These are phyloP conservation scores for Bombus difficillimus DNA, from an alignment of 1,140 invertebrate genomes.

Conservation along the genomic window DNA sequence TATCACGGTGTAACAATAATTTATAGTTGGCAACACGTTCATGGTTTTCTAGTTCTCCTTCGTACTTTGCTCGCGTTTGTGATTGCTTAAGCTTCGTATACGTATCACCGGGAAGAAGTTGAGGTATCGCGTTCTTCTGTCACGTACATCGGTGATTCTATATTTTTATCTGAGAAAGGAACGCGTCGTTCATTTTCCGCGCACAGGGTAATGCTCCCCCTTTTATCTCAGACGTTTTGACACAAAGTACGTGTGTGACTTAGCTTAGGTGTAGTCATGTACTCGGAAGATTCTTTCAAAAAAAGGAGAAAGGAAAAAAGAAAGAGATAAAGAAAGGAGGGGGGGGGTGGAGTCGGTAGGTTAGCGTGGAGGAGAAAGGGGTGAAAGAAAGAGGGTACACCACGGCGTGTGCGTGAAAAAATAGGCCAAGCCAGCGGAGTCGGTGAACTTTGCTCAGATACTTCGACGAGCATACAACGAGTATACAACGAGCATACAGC, in stretches of 20 bases:
- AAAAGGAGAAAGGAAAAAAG: background rate
- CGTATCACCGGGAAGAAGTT: background rate
- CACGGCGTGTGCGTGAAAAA: slow-evolving; percentile 44
- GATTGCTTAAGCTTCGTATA: background rate
- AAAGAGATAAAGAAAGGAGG: background rate
- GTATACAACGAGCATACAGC: slow-evolving; percentile 33
- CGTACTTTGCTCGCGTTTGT: background rate
- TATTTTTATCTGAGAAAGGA: background rate
- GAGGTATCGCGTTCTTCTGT: background rate
- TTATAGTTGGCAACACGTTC: background rate
- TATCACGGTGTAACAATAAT: background rate
- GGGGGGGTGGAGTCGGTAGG: background rate
- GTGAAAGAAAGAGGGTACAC: slow-evolving; percentile 15
- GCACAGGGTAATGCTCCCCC: slow-evolving; percentile 7
- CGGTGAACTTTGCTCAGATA: slow-evolving; percentile 55
- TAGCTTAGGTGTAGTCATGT: slow-evolving; percentile 26
- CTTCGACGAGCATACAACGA: slow-evolving; percentile 50
- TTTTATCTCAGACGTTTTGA: slow-evolving; percentile 49
- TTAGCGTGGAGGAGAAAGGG: background rate
- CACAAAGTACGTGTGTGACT: slow-evolving; percentile 37
- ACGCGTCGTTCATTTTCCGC: background rate
- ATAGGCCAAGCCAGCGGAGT: slow-evolving; percentile 51
- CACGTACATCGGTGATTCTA: background rate
- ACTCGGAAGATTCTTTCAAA: too few relatives aligned
- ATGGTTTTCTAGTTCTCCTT: background rate